Conservation (phyloP, 2,113 vertebrate species). For the Centrocercus urophasianus region DNA sequence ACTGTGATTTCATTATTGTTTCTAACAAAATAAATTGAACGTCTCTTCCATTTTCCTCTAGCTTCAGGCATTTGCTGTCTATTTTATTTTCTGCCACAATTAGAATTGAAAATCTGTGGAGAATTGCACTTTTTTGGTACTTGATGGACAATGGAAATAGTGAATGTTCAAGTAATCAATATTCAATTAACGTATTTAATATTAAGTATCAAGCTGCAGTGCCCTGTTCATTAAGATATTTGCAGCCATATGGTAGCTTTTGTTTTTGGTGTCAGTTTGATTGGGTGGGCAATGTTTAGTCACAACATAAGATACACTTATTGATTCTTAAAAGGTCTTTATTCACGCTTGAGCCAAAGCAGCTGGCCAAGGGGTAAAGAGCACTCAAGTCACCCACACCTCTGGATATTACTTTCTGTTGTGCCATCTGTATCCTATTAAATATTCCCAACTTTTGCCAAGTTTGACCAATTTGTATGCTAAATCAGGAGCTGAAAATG, state of each 20-base stretch:
- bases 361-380: slow-evolving; percentile 81
- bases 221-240: slow-evolving; percentile 57
- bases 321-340: slow-evolving; percentile 83
- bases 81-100: slow-evolving; percentile 39
- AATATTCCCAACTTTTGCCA: slow-evolving; percentile 85
- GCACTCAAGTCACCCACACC: slow-evolving; percentile 78
- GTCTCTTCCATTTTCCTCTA: slow-evolving; percentile 21
- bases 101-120: slow-evolving; percentile 25
- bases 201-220: slow-evolving; percentile 48
- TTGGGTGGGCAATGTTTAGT: slow-evolving; percentile 69
- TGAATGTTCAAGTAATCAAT: neutral
- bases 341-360: slow-evolving; percentile 82
- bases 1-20: slow-evolving; percentile 67
- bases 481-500: slow-evolving; percentile 77
- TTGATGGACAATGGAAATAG: neutral
- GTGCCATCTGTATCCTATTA: slow-evolving; percentile 84
- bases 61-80: slow-evolving; percentile 13
- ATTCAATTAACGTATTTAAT: slow-evolving; percentile 58
- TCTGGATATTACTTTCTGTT: slow-evolving; percentile 83
- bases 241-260: slow-evolving; percentile 77
- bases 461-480: slow-evolving; percentile 85
- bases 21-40: slow-evolving; percentile 26
- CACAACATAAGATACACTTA: slow-evolving; percentile 77
- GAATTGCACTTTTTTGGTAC: neutral
- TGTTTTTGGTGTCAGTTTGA: slow-evolving; percentile 73